Conservation (phyloP, 2,113 vertebrate genomes). For the Balaeniceps rex region DNA sequence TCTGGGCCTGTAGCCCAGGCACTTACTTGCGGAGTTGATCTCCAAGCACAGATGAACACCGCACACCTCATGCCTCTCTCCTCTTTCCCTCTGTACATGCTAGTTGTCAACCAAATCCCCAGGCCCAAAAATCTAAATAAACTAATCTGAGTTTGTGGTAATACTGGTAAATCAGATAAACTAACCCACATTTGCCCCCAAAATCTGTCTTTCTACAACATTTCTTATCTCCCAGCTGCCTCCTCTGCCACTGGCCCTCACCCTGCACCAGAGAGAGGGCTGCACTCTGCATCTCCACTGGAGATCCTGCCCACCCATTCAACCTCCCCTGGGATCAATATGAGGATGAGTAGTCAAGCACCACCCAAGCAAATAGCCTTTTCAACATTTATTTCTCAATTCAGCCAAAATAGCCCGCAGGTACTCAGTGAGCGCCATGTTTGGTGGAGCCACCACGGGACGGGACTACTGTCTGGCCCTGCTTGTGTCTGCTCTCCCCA, state of each 20-base stretch:
- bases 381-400: not conserved
- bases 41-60: not conserved
- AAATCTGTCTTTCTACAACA: not conserved
- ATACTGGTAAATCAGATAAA: not conserved
- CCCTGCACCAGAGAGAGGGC: not conserved
- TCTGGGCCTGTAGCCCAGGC: not conserved
- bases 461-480: not conserved
- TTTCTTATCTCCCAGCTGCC: not conserved
- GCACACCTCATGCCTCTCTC: not conserved
- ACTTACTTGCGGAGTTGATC: too few relatives aligned
- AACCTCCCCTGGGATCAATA: not conserved
- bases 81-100: not conserved
- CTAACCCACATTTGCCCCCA: not conserved
- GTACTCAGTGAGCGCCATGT: accelerated
- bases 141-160: not conserved
- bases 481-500: not conserved
- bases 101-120: not conserved
- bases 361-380: not conserved
- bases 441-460: not conserved
- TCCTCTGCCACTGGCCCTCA: not conserved
- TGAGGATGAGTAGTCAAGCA: not conserved
- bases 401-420: not conserved
- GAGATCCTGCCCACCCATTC: not conserved
- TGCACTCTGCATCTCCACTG: not conserved
- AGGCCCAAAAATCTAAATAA: not conserved